A percentile compares a stretch with the other conserved stretches of the same genome.
phyloP scores from a whole-genome alignment of 2,113 vertebrate species.

The Pelecanoides urinatrix region DNA sequence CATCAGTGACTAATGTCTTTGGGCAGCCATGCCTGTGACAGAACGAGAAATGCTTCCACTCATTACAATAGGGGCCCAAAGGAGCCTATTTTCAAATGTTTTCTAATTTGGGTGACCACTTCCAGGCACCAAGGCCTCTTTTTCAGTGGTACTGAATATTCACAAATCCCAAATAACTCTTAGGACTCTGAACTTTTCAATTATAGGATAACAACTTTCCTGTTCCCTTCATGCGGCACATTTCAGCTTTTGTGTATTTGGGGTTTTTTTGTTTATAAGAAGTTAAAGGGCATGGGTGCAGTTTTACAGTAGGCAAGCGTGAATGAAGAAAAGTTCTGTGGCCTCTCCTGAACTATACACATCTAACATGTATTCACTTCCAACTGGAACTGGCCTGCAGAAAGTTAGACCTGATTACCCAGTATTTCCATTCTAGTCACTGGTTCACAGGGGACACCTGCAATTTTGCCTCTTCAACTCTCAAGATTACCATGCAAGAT shows the following conservation, averaged over 20 bases:
- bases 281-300: neutral
- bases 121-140: neutral
- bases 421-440: neutral
- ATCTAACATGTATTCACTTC: neutral
- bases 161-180: neutral
- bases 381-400: neutral
- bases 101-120: neutral
- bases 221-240: neutral
- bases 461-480: neutral
- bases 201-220: neutral
- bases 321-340: neutral
- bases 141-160: neutral
- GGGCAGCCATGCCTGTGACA: neutral
- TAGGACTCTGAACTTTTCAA: neutral
- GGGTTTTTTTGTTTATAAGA: neutral
- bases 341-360: neutral
- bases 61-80: neutral
- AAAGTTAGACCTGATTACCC: neutral
- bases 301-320: neutral
- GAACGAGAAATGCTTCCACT: neutral
- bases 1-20: neutral
- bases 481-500: neutral
- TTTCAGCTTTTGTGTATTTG: neutral
- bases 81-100: neutral
- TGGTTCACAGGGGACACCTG: neutral